phyloP scores from a whole-genome alignment of 2,888 invertebrate species.

The Blastobasis lacticolella region DNA sequence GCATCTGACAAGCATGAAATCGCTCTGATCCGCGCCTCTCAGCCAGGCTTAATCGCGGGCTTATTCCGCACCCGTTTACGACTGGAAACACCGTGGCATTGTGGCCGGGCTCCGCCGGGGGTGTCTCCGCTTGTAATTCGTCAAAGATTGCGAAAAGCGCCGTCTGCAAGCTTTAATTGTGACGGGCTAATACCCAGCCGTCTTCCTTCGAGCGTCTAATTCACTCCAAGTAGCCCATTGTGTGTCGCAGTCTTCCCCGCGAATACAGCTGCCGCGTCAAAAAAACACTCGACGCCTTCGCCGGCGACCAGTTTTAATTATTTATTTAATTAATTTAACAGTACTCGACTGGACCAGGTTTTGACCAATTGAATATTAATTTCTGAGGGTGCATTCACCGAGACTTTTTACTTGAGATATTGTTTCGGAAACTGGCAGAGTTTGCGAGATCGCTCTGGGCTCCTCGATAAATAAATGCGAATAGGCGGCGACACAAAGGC shows the following conservation, averaged over 20 bases:
- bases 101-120: conserved; percentile 29
- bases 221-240: conserved; percentile 53
- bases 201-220: conserved; percentile 52
- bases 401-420: conserved; percentile 15
- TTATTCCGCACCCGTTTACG: conserved; percentile 22
- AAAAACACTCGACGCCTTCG: conserved; percentile 1
- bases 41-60: conserved; percentile 16
- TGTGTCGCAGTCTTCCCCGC: conserved; percentile 32
- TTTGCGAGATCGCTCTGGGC: conserved; percentile 22
- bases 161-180: conserved; percentile 51
- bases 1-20: conserved; percentile 30
- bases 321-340: neutral
- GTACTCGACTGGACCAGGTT: conserved; percentile 1
- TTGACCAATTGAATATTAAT: neutral
- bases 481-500: conserved; percentile 46
- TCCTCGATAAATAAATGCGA: conserved; percentile 29
- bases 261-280: conserved; percentile 35
- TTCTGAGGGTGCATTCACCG: conserved; percentile 5
- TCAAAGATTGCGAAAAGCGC: conserved; percentile 31
- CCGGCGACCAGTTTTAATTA: neutral
- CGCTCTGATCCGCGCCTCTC: conserved; percentile 9
- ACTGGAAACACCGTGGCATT: conserved; percentile 41
- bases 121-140: conserved; percentile 25
- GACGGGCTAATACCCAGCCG: conserved; percentile 44
- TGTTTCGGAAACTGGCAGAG: conserved; percentile 20